Percentiles rank a stretch among this genome's conserved stretches.
phyloP scores from a whole-genome alignment of 2,888 invertebrate species.

The Nipponacmea schrenckii region DNA sequence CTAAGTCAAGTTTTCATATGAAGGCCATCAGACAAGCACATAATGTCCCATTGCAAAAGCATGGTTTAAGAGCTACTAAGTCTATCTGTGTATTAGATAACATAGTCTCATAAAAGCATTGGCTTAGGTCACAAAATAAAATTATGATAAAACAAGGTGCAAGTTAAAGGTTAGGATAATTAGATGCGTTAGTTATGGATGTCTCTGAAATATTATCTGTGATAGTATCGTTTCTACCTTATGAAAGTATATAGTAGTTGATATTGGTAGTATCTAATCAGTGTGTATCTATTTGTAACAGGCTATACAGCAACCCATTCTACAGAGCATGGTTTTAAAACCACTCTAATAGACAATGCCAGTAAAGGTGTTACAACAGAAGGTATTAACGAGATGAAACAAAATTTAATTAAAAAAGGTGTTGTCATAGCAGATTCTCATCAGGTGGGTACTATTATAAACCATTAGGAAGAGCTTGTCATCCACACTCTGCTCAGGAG shows the following conservation, averaged over 20 bases:
- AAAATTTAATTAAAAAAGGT: constrained; percentile 79
- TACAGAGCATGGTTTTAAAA: constrained; percentile 88
- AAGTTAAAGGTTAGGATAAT: not conserved
- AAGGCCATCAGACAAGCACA: too few relatives aligned
- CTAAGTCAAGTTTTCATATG: too few relatives aligned
- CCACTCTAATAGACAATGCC: constrained; percentile 89
- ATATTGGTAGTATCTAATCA: not conserved
- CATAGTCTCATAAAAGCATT: too few relatives aligned
- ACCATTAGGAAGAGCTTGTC: not conserved
- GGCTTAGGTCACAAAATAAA: too few relatives aligned
- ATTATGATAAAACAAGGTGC: too few relatives aligned
- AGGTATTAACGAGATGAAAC: constrained; percentile 85
- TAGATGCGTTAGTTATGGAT: not conserved
- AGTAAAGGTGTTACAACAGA: constrained; percentile 86
- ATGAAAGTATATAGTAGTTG: too few relatives aligned
- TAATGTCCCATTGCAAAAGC: too few relatives aligned
- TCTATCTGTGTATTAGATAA: too few relatives aligned
- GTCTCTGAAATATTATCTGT: too few relatives aligned
- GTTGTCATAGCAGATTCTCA: constrained; percentile 85
- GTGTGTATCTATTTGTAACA: constrained; percentile 59
- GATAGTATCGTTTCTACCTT: not conserved
- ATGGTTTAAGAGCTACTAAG: too few relatives aligned
- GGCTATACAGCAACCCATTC: constrained; percentile 90
- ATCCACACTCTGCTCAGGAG: not conserved
- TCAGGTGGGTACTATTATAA: constrained; percentile 70